These are phyloP conservation scores for Hafferia zeledoni DNA, from an alignment of 2,797 vertebrate genomes.

Conservation along the genomic window DNA sequence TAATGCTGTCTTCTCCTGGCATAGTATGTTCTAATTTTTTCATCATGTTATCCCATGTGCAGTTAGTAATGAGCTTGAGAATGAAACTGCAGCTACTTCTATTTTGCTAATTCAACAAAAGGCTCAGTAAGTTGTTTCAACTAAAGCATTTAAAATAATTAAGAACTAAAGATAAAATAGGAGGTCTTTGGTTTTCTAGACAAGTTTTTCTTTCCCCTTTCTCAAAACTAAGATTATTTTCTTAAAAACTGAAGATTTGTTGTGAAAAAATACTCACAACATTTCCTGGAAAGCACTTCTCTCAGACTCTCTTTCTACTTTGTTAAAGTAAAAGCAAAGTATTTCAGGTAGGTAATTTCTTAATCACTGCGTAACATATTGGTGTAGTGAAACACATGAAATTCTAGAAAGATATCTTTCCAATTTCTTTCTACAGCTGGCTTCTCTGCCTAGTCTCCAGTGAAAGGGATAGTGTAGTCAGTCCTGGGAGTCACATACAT, in stretches of 20 bases:
- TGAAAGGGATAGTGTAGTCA: neutral
- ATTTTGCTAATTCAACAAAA: neutral
- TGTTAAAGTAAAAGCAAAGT: neutral
- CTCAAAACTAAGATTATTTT: neutral
- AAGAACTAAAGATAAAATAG: neutral
- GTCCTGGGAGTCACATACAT: neutral
- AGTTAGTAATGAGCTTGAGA: neutral
- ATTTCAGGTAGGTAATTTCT: neutral
- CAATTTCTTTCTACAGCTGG: neutral
- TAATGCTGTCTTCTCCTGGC: neutral
- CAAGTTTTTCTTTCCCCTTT: neutral
- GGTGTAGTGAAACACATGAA: neutral
- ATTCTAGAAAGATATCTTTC: neutral
- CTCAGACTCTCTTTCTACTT: neutral
- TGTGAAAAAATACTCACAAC: neutral
- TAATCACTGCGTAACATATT: neutral
- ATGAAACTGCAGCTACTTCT: neutral
- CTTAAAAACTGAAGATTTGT: neutral
- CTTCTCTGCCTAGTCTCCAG: neutral
- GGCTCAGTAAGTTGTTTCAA: neutral
- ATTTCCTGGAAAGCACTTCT: neutral
- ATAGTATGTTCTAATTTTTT: neutral
- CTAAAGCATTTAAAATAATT: neutral
- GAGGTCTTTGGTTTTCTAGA: neutral
- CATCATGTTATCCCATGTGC: neutral